These are phyloP conservation scores for Lasioglossum baleicum DNA, from an alignment of 1,140 invertebrate genomes.

Conservation along the genomic window DNA sequence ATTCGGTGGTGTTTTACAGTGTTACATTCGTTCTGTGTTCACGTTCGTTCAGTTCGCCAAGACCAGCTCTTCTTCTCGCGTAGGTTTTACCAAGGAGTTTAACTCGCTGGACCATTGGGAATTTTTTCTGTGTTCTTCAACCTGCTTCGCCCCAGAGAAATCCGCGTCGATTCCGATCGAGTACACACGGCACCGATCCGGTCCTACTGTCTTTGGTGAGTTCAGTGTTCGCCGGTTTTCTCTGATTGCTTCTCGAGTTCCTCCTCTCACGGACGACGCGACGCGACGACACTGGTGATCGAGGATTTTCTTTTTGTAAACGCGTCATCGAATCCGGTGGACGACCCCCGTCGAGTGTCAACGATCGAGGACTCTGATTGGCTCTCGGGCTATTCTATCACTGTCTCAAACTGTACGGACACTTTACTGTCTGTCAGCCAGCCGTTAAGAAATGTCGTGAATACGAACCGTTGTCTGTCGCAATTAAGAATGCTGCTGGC, in stretches of 20 bases:
- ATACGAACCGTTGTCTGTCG: constrained; percentile 36
- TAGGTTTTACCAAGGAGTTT: constrained; percentile 19
- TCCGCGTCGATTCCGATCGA: neutral
- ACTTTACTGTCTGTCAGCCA: constrained; percentile 3
- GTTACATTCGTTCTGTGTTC: constrained; percentile 26
- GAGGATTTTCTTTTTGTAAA: neutral
- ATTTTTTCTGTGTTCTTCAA: constrained; percentile 12
- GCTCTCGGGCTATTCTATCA: constrained; percentile 16
- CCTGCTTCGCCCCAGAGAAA: neutral
- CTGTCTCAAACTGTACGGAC: constrained; percentile 14
- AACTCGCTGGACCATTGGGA: constrained; percentile 20
- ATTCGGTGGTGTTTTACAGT: constrained; percentile 46
- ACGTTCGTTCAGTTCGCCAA: constrained; percentile 22
- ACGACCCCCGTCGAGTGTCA: neutral
- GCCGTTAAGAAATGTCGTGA: constrained; percentile 19
- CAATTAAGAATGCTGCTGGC: constrained; percentile 56
- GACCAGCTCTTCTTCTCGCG: constrained; percentile 10
- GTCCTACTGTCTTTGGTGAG: constrained; percentile 48
- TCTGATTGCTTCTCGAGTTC: neutral
- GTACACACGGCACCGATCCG: constrained; percentile 9
- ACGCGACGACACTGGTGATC: no score
- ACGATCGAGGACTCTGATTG: neutral
- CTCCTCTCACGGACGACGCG: no score
- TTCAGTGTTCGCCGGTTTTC: constrained; percentile 11
- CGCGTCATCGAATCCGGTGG: neutral